These are phyloP conservation scores for Chymomyza costata DNA, from an alignment of 1,140 invertebrate genomes.

Conservation along the genomic window DNA sequence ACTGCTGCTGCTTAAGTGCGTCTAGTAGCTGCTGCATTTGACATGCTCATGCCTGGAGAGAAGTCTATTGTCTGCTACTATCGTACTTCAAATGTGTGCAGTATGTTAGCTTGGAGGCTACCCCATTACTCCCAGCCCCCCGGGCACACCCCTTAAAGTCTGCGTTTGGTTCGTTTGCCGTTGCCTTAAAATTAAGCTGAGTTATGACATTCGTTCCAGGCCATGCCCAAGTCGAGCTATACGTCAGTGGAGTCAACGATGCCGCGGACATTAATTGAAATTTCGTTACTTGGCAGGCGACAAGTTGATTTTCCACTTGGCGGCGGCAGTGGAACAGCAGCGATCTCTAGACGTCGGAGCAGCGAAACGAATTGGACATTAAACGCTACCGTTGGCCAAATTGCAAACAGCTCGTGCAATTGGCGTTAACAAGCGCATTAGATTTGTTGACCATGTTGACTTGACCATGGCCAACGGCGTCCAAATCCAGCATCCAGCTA, in stretches of 20 bases:
- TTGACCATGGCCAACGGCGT: constrained; percentile 4
- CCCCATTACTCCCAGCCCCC: too few relatives aligned
- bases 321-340: constrained; percentile 3
- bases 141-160: too few relatives aligned
- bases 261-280: constrained; percentile 61
- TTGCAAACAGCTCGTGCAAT: constrained; percentile 55
- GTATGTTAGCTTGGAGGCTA: too few relatives aligned
- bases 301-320: constrained; percentile 68
- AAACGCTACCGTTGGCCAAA: constrained; percentile 72
- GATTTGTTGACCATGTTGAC: constrained; percentile 31
- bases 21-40: constrained; percentile 39
- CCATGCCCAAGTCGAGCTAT: constrained; percentile 35
- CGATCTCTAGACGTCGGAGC: too few relatives aligned
- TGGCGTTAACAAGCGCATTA: constrained; percentile 69
- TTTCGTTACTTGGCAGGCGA: constrained; percentile 46
- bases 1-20: constrained; percentile 52
- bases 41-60: constrained; percentile 22
- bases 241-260: constrained; percentile 7
- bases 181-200: constrained; percentile 36
- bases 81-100: too few relatives aligned
- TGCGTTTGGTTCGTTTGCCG: too few relatives aligned
- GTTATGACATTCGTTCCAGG: background rate
- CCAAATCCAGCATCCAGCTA: constrained; percentile 1
- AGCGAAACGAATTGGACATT: constrained; percentile 70
- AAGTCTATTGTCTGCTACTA: constrained; percentile 48